phyloP scores from a whole-genome alignment of 2,113 vertebrate species.

The Lagopus muta region DNA sequence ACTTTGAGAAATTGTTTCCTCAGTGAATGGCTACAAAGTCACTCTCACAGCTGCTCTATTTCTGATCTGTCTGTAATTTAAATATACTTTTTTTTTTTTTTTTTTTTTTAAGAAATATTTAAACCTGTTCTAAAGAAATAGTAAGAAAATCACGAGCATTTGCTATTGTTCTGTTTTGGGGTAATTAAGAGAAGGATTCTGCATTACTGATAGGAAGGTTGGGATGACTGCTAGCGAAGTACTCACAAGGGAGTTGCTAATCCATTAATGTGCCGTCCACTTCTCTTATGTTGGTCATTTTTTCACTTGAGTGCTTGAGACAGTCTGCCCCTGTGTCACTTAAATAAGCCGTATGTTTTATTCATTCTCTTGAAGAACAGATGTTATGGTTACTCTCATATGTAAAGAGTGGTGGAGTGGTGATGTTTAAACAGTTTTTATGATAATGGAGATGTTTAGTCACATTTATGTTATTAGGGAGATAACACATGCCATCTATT shows the following conservation, averaged over 20 bases:
- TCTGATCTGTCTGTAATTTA: not conserved
- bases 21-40: not conserved
- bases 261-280: not conserved
- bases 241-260: not conserved
- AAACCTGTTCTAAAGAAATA: not conserved
- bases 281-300: slow-evolving; percentile 11
- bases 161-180: not conserved
- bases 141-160: not conserved
- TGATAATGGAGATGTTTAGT: not conserved
- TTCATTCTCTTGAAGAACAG: slow-evolving; percentile 6
- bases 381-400: not conserved
- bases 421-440: not conserved
- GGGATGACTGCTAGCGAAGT: not conserved
- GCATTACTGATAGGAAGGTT: not conserved
- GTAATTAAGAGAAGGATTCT: not conserved
- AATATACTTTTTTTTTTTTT: not conserved
- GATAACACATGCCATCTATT: not conserved
- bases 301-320: not conserved
- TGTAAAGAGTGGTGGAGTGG: not conserved
- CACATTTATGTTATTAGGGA: not conserved
- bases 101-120: not conserved
- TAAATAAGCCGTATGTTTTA: slow-evolving; percentile 21
- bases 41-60: not conserved
- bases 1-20: not conserved
- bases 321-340: slow-evolving; percentile 14